Percentiles rank a stretch among this genome's conserved stretches.
Evolutionary conservation across 2,113 vertebrate genomes (phyloP).

Genomic region (Nansenia antarctica): DNA sequence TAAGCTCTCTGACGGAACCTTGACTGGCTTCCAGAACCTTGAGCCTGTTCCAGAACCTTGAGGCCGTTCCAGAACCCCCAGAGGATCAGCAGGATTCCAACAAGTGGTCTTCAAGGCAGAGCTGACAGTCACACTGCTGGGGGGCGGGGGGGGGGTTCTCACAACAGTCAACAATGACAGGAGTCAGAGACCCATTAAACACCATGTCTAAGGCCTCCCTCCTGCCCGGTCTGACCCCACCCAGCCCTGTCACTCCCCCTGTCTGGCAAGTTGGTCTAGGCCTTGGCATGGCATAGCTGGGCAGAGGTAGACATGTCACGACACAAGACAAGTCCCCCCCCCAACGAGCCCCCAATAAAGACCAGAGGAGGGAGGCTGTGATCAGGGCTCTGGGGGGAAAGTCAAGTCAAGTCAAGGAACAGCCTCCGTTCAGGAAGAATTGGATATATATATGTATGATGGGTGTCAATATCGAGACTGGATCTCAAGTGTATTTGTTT

Average conservation of each 20-base stretch:
- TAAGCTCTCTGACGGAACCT: slow-evolving; percentile 50
- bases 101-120: slow-evolving; percentile 52
- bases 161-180: slow-evolving; percentile 38
- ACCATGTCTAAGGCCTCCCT: slow-evolving; percentile 3
- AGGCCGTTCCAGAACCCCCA: slow-evolving; percentile 37
- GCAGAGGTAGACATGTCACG: slow-evolving; percentile 36
- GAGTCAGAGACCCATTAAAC: slow-evolving; percentile 25
- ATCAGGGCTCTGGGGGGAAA: slow-evolving; percentile 6
- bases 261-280: slow-evolving; percentile 16
- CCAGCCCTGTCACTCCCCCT: background rate
- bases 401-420: too few species aligned
- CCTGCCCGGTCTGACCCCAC: background rate
- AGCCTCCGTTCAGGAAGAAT: too few species aligned
- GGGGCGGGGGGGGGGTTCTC: slow-evolving; percentile 32
- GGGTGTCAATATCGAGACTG: background rate
- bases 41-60: slow-evolving; percentile 26
- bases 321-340: slow-evolving; percentile 17
- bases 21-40: slow-evolving; percentile 43
- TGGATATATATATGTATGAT: too few species aligned
- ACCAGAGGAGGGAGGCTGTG: background rate
- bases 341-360: background rate
- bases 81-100: slow-evolving; percentile 49
- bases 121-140: slow-evolving; percentile 25
- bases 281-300: background rate
- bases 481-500: too few species aligned